phyloP scores from a whole-genome alignment of 2,797 vertebrate genomes.

The Poecilia wingei region DNA sequence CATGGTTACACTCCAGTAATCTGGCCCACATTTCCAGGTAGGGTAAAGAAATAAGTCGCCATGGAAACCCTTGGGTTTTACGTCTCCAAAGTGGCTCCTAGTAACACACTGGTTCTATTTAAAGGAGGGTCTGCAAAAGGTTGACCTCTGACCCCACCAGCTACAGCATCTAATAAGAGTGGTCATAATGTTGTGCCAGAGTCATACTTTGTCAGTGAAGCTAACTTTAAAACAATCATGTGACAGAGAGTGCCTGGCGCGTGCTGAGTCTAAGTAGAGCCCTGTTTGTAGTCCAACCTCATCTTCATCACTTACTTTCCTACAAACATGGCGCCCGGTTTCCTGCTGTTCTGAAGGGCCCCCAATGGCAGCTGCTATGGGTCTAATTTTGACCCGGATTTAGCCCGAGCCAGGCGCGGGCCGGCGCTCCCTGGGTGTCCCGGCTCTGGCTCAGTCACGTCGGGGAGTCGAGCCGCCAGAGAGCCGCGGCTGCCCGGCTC shows the following conservation, averaged over 20 bases:
- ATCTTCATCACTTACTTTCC: not conserved
- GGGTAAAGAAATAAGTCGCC: not conserved
- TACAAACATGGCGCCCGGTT: constrained; percentile 1
- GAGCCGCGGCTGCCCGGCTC: constrained; percentile 1
- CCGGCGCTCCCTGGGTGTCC: constrained; percentile 7
- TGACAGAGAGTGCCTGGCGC: not conserved
- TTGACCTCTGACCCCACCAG: not conserved
- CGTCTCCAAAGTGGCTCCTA: not conserved
- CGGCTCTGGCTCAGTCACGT: not conserved
- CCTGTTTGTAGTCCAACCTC: not conserved
- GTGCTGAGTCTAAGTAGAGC: not conserved
- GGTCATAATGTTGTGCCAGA: not conserved
- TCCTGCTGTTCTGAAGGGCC: not conserved
- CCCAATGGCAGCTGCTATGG: not conserved
- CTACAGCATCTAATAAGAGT: not conserved
- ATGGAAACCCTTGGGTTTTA: not conserved
- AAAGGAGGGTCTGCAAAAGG: not conserved
- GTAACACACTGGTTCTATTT: not conserved
- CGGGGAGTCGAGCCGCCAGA: constrained; percentile 19
- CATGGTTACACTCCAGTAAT: not conserved
- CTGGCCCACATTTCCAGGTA: not conserved
- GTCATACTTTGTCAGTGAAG: not conserved
- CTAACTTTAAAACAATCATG: not conserved
- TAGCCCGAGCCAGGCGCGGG: not conserved
- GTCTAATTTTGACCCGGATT: not conserved